These are phyloP conservation scores for Drosophila teissieri DNA, from an alignment of 1,140 invertebrate genomes.

Conservation along the genomic window DNA sequence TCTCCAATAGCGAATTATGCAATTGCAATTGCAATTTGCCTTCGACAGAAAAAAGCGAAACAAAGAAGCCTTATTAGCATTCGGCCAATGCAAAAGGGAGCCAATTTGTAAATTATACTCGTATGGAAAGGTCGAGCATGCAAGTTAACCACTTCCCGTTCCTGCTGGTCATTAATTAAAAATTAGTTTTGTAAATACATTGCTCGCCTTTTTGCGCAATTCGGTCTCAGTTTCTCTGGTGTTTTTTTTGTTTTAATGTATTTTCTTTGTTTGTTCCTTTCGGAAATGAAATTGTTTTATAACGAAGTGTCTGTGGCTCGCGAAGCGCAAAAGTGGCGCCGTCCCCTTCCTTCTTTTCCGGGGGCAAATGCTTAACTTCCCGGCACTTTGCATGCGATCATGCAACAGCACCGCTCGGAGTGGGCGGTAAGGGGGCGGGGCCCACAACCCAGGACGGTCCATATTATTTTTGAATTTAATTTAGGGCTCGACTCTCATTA, in stretches of 20 bases:
- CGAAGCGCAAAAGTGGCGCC: constrained; percentile 77
- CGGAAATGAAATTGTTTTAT: constrained; percentile 77
- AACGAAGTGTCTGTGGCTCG: constrained; percentile 77
- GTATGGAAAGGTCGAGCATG: constrained; percentile 71
- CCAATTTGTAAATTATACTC: constrained; percentile 73
- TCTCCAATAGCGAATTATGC: constrained; percentile 57
- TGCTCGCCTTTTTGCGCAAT: constrained; percentile 57
- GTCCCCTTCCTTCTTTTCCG: constrained; percentile 3
- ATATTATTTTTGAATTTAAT: constrained; percentile 78
- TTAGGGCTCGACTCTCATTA: constrained; percentile 65
- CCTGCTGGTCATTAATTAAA: constrained; percentile 66
- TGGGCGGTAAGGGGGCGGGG: constrained; percentile 1
- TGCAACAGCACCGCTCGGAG: constrained; percentile 45
- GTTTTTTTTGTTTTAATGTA: constrained; percentile 6
- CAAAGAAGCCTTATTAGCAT: constrained; percentile 65
- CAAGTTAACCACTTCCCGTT: constrained; percentile 59
- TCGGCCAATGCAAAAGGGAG: constrained; percentile 48
- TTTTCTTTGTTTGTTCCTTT: constrained; percentile 28
- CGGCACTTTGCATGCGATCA: constrained; percentile 75
- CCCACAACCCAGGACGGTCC: constrained; percentile 1
- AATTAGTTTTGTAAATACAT: constrained; percentile 80
- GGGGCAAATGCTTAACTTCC: constrained; percentile 42
- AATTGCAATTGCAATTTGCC: constrained; percentile 66
- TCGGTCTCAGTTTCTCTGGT: constrained; percentile 2
- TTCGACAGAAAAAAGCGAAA: constrained; percentile 41